Base-by-base conservation (phyloP, 2,888 invertebrate species). In the Drymonia ruficornis region DNA sequence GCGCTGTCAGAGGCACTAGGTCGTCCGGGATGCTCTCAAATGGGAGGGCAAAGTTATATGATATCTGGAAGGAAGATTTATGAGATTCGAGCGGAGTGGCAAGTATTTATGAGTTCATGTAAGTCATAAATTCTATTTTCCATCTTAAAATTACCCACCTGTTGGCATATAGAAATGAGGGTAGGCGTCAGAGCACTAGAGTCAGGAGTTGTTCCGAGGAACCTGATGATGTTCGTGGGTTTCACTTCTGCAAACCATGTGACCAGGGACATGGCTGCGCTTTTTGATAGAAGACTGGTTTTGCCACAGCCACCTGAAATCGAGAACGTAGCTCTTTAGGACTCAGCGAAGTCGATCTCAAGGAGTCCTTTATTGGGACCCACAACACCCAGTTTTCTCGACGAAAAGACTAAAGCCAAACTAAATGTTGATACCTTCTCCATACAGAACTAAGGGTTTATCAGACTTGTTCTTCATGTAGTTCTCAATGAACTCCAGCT, bases 1-100 rank as follows among this genome's bases (percentile, higher is more conserved):
- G 97, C 0, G 98, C 98, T 7, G 98, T 98, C 38, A 99, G 92
- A 1, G 99, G 99, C 29, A 99, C 98, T 70, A 99, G 89, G 83
- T 99, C 99, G 76, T 98, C 98, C 0, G 99, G 99, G 53, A 99
- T 98, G 52, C 97, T 96, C 79, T 98, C 98, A 83, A 98, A 97
- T 0, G 98, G 96, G 42, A 98, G 91, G 90, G 97, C 97, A 77
- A 96, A 97, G 87, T 98, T 98, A 90, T 98, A 98, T 0, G 97
- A 97, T 65, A 98, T 96, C 97, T 97, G 84, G 12, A 93, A 89
- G n/a, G n/a, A n/a, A n/a, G n/a, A n/a, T n/a, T n/a, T n/a, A n/a
- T n/a, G n/a, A n/a, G n/a, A n/a, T n/a, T n/a, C n/a, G n/a, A n/a
- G n/a, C n/a, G n/a, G n/a, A n/a, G n/a, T n/a, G n/a, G n/a, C n/a